Conservation (phyloP, 2,888 invertebrate species). For the Blera fallax region DNA sequence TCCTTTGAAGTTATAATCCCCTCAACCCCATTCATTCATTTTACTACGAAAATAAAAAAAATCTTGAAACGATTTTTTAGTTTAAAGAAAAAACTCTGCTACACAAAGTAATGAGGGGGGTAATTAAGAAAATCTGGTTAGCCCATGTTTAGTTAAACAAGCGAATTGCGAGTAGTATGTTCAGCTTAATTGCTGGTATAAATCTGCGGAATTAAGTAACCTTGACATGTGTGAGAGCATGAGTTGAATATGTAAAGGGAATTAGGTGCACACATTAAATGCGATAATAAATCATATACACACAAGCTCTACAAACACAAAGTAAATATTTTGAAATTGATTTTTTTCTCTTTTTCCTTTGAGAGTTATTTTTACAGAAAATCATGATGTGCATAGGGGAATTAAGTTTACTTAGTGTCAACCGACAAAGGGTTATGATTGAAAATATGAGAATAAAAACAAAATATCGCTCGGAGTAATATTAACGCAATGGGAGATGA, state of each 20-base stretch:
- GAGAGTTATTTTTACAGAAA: neutral
- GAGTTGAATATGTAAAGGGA: neutral
- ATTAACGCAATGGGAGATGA: neutral
- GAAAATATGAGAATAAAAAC: neutral
- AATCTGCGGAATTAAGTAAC: constrained; percentile 56
- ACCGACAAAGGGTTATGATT: constrained; percentile 24
- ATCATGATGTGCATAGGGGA: constrained; percentile 6
- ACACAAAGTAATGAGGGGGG: constrained; percentile 5
- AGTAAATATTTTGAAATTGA: constrained; percentile 2
- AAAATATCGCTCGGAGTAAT: neutral
- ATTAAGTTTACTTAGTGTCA: constrained; percentile 19
- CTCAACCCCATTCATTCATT: neutral
- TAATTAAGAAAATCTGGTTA: constrained; percentile 49
- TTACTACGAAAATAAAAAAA: neutral
- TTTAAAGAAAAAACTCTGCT: no score
- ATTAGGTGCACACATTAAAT: neutral
- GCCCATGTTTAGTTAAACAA: constrained; percentile 34
- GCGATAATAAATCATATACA: constrained; percentile 5
- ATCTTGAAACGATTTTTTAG: neutral
- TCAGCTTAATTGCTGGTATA: constrained; percentile 57
- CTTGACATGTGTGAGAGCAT: constrained; percentile 37
- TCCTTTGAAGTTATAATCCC: no score
- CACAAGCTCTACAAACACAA: neutral
- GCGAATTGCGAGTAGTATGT: constrained; percentile 22
- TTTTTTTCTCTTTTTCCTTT: neutral